A percentile compares a stretch with the other conserved stretches of the same genome.
Evolutionary conservation across 2,888 invertebrate species (phyloP).

Genomic region (Pharmacophagus antenor): DNA sequence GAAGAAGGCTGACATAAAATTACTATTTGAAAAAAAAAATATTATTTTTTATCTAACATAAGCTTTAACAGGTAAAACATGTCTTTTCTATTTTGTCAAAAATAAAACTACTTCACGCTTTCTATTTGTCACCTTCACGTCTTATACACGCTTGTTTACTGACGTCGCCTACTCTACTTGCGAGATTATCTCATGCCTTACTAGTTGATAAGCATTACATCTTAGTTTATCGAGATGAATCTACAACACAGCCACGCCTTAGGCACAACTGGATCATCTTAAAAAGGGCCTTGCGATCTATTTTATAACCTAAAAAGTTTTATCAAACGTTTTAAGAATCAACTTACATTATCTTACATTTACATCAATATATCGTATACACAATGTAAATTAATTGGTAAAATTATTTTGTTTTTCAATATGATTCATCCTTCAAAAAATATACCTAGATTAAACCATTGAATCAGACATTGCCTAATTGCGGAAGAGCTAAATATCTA

Average conservation of each 20-base stretch:
- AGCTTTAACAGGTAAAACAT: too few relatives aligned
- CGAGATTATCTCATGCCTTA: conserved; percentile 1
- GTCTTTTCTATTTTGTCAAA: background rate
- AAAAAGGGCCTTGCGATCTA: background rate
- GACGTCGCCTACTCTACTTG: background rate
- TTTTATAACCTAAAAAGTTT: conserved; percentile 7
- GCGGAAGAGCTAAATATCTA: too few relatives aligned
- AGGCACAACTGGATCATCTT: conserved; percentile 2
- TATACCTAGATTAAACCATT: too few relatives aligned
- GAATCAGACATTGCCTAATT: too few relatives aligned
- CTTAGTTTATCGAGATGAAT: conserved; percentile 7
- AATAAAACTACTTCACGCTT: background rate
- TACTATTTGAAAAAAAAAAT: too few relatives aligned
- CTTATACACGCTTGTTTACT: background rate
- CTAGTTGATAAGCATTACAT: conserved; percentile 9
- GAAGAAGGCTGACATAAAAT: too few relatives aligned
- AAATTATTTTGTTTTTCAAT: too few relatives aligned
- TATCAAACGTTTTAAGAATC: background rate
- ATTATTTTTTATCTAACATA: too few relatives aligned
- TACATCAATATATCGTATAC: too few relatives aligned
- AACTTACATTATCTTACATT: conserved; percentile 1
- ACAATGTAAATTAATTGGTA: too few relatives aligned
- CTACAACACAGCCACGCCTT: conserved; percentile 6
- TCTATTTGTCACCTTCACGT: background rate
- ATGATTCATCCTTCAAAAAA: too few relatives aligned